Evolutionary conservation across 2,888 invertebrate genomes (phyloP).

Genomic region (Lydus trimaculatus): DNA sequence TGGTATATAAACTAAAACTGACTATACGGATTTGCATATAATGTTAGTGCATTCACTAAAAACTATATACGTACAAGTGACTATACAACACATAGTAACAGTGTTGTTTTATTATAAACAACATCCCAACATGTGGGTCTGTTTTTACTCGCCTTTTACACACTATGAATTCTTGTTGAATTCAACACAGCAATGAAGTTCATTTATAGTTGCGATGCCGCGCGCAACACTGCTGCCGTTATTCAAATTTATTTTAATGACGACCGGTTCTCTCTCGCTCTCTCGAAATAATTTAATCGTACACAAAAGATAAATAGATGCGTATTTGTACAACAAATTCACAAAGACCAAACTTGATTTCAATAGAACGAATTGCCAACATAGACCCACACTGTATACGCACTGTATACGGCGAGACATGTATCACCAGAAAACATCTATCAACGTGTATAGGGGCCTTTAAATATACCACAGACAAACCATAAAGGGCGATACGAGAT

Average conservation of each 20-base stretch:
- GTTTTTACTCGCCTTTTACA: slow-evolving; percentile 32
- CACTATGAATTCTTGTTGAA: slow-evolving; percentile 33
- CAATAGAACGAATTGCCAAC: neutral
- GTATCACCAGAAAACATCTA: neutral
- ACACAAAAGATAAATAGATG: slow-evolving; percentile 25
- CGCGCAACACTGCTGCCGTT: slow-evolving; percentile 24
- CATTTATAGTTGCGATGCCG: slow-evolving; percentile 23
- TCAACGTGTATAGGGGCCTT: neutral
- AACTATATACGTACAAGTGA: slow-evolving; percentile 8
- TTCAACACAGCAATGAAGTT: slow-evolving; percentile 34
- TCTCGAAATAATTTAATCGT: slow-evolving; percentile 32
- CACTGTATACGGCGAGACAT: too few relatives aligned
- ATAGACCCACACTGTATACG: too few relatives aligned
- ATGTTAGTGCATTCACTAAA: slow-evolving; percentile 5
- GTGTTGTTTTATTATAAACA: slow-evolving; percentile 25
- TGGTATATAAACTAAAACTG: neutral
- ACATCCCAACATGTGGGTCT: slow-evolving; percentile 33
- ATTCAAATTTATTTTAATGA: slow-evolving; percentile 36
- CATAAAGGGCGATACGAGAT: neutral
- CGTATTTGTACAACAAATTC: slow-evolving; percentile 21
- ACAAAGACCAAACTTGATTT: neutral
- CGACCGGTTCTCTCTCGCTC: slow-evolving; percentile 31
- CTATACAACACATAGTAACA: slow-evolving; percentile 24
- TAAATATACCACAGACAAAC: neutral
- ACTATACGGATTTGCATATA: slow-evolving; percentile 4